Evolutionary conservation across 2,113 vertebrate genomes (phyloP), one percentile per base, ranked within the genome.

Genomic region (Coracopsis vasa): DNA sequence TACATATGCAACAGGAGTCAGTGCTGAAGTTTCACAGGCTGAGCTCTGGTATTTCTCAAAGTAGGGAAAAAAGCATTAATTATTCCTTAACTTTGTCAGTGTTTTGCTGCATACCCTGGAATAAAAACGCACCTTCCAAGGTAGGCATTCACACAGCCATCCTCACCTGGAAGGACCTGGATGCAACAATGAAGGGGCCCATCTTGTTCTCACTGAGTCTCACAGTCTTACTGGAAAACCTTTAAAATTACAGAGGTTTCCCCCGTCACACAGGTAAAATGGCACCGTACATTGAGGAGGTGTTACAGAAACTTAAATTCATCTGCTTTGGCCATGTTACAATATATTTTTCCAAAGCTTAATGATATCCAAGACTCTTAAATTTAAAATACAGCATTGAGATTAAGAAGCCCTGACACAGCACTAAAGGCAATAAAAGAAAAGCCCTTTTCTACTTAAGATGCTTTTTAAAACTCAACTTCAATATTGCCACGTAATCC

Each of bases 121-220:
- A 35, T 25, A 54, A 47, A 41, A 48, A 51, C 33, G 31, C 6
- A 92, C 53, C 56, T 79, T 28, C 56, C 29, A 64, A 48, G 35
- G 12, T 7, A 54, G 41, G 8, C 35, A 10, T 21, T 45, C 1
- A 0, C 4, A 11, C 25, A 42, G 14, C 27, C n/a, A 10, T 6
- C 41, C 54, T 19, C 66, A 39, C 56, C 23, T 61, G 45, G 54
- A 25, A 74, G 61, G 48, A 65, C 39, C 29, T 31, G 54, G 8
- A 39, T 17, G 10, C n/a, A 53, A 41, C 13, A 29, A 20, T 1
- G 21, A 75, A 86, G 5, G 8, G 20, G 13, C 25, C 12, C 15
- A 4, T 17, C 37, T 12, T n/a, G 4, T 0, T 61, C 44, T 37
- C 24, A 51, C 2, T 23, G 2, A 72, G 5, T 24, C 29, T 69